Percentiles rank a stretch among this genome's conserved stretches.
phyloP scores from a whole-genome alignment of 2,888 invertebrate genomes.

The Strigamia crassipes region DNA sequence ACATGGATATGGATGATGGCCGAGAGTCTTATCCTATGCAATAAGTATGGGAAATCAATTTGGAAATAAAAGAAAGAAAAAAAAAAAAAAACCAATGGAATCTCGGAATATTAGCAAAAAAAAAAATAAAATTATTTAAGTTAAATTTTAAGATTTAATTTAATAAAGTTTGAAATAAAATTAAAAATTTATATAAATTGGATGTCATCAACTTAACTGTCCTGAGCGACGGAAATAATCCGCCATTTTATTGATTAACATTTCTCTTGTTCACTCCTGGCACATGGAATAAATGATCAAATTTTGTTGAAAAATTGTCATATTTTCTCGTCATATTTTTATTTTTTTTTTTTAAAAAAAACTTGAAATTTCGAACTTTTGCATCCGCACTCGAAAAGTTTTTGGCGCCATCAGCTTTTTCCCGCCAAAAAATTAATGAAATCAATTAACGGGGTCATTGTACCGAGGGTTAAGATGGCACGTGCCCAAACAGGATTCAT shows the following conservation, averaged over 20 bases:
- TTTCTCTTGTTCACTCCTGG: conserved; percentile 23
- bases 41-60: conserved; percentile 19
- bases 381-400: neutral
- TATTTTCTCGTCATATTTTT: neutral
- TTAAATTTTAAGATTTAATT: neutral
- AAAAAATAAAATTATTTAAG: neutral
- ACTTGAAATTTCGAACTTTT: neutral
- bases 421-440: conserved; percentile 9
- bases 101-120: neutral
- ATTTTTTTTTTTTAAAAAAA: neutral
- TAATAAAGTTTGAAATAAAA: neutral
- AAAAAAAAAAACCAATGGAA: neutral
- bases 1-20: conserved; percentile 30
- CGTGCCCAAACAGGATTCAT: conserved; percentile 17
- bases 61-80: no score
- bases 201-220: neutral
- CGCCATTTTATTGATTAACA: conserved; percentile 40
- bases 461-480: conserved; percentile 25
- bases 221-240: neutral
- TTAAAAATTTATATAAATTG: neutral
- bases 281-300: conserved; percentile 12
- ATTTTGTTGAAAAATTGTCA: neutral
- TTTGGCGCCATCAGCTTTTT: neutral
- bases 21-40: neutral
- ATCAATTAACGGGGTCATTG: conserved; percentile 40